phyloP scores from a whole-genome alignment of 2,888 invertebrate genomes.

The Ganaspis brasiliensis region DNA sequence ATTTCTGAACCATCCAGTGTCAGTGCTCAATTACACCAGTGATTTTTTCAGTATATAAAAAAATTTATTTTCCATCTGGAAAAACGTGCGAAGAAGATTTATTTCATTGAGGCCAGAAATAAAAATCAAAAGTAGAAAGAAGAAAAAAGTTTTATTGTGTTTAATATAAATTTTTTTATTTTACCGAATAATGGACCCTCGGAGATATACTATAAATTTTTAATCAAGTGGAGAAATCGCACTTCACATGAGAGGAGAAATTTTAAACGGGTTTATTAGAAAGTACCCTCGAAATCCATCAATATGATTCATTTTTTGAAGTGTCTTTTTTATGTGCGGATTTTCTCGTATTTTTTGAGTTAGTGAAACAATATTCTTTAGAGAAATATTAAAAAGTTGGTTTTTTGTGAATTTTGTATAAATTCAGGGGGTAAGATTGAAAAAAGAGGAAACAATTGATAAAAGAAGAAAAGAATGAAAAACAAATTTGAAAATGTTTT shows the following conservation, averaged over 20 bases:
- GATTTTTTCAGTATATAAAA: not conserved
- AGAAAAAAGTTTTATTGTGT: too few relatives aligned
- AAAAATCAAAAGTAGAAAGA: not conserved
- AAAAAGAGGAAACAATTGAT: too few relatives aligned
- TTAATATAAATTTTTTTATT: not conserved
- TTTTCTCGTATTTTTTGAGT: not conserved
- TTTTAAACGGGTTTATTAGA: slow-evolving; percentile 28
- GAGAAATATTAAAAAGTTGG: too few relatives aligned
- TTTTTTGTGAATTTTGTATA: too few relatives aligned
- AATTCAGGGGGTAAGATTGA: too few relatives aligned
- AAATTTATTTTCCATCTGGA: not conserved
- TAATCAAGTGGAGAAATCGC: slow-evolving; percentile 29
- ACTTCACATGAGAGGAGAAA: slow-evolving; percentile 3
- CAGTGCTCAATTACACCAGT: not conserved
- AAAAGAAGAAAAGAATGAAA: too few relatives aligned
- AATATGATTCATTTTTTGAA: slow-evolving; percentile 11
- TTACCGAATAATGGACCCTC: not conserved
- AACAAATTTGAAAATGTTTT: too few relatives aligned
- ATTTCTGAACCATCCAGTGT: slow-evolving; percentile 14
- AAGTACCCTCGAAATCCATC: slow-evolving; percentile 13
- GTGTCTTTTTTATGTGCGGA: not conserved
- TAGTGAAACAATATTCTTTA: not conserved
- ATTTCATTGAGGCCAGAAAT: not conserved
- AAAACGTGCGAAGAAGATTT: not conserved
- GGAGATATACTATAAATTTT: not conserved